Evolutionary conservation across 2,113 vertebrate species (phyloP).

Genomic region (Takifugu flavidus): DNA sequence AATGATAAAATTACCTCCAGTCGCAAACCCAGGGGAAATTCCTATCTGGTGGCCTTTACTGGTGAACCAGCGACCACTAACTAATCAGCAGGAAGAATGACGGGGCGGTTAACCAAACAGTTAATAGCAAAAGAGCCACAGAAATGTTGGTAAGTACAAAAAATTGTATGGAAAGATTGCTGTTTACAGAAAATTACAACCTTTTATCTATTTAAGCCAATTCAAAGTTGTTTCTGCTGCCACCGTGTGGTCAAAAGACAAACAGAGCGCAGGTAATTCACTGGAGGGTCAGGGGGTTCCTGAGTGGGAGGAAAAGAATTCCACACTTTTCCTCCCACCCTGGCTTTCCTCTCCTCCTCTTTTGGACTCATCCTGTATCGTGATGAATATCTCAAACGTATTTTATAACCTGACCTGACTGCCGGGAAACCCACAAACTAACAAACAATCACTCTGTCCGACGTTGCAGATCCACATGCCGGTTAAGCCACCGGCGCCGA

Average conservation of each 20-base stretch:
- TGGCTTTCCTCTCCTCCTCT: neutral
- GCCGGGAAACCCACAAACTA: no score
- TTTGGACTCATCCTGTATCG: no score
- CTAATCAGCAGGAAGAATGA: neutral
- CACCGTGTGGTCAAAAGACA: neutral
- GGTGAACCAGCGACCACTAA: neutral
- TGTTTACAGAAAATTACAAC: neutral
- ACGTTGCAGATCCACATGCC: no score
- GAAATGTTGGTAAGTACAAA: neutral
- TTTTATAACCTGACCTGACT: no score
- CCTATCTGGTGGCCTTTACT: neutral
- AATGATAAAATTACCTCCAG: neutral
- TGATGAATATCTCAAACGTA: no score
- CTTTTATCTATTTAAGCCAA: neutral
- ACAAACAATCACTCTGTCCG: no score
- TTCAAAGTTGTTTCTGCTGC: constrained; percentile 4
- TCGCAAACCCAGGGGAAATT: no score
- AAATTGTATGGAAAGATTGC: neutral
- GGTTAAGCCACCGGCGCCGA: neutral
- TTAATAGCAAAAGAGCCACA: neutral
- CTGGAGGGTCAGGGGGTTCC: no score
- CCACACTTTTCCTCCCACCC: neutral
- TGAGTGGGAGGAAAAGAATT: no score
- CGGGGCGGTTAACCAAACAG: neutral
- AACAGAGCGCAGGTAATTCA: neutral